A percentile compares a stretch with the other conserved stretches of the same genome.
Conservation (phyloP, 2,888 invertebrate species). For the Parasteatoda lunata region DNA sequence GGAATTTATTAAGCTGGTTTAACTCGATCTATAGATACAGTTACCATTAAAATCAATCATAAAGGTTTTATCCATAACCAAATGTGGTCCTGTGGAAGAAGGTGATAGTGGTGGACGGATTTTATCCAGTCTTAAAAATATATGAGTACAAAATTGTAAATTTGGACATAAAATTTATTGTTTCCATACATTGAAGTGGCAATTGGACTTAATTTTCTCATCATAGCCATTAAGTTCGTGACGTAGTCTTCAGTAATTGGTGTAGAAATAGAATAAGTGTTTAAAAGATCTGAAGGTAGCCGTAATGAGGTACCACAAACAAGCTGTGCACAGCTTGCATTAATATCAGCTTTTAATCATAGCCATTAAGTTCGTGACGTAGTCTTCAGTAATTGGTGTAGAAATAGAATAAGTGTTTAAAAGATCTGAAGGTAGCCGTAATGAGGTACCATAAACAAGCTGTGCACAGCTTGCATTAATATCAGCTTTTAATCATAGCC, state of each 20-base stretch:
- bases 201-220: neutral
- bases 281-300: slow-evolving; percentile 13
- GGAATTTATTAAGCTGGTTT: no score
- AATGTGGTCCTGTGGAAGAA: slow-evolving; percentile 1
- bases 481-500: slow-evolving; percentile 1
- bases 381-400: neutral
- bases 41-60: neutral
- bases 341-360: neutral
- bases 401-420: neutral
- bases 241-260: neutral
- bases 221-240: neutral
- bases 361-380: neutral
- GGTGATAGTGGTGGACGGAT: neutral
- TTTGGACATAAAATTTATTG: neutral
- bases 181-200: neutral
- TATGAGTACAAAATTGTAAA: neutral
- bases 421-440: slow-evolving; percentile 17
- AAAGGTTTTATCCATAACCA: slow-evolving; percentile 4
- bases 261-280: neutral
- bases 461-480: neutral
- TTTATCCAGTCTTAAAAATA: no score
- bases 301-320: neutral
- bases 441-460: neutral
- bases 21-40: no score
- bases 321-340: neutral